A percentile compares a stretch with the other conserved stretches of the same genome.
Evolutionary conservation across 2,113 vertebrate species (phyloP).

Genomic region (Crotalus horridus): DNA sequence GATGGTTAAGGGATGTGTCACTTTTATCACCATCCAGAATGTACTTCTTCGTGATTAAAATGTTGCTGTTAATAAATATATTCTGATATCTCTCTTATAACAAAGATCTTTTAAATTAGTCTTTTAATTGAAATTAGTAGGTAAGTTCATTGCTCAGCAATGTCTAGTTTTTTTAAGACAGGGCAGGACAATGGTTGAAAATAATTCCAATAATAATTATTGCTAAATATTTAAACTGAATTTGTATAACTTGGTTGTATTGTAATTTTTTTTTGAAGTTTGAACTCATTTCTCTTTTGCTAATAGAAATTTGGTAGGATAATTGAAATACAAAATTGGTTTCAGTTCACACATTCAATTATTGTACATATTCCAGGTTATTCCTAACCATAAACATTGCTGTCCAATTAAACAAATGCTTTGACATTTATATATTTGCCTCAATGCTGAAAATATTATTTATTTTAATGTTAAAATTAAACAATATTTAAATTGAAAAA

Average conservation of each 20-base stretch:
- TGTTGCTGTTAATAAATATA: conserved; percentile 6
- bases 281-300: background rate
- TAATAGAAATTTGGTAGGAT: background rate
- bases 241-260: background rate
- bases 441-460: background rate
- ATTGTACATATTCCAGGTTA: background rate
- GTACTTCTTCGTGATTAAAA: background rate
- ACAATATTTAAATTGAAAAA: background rate
- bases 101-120: background rate
- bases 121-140: background rate
- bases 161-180: background rate
- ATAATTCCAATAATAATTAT: background rate
- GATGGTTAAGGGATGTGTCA: conserved; percentile 10
- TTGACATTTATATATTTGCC: background rate
- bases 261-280: background rate
- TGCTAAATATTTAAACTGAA: background rate
- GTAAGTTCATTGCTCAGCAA: background rate
- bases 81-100: background rate
- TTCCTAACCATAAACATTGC: background rate
- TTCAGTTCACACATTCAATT: background rate
- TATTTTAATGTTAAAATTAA: background rate
- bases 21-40: conserved; percentile 16
- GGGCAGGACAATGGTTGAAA: background rate
- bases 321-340: background rate
- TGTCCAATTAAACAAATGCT: background rate